Base-by-base conservation (phyloP, 2,888 invertebrate species). In the Microctonus brassicae region DNA sequence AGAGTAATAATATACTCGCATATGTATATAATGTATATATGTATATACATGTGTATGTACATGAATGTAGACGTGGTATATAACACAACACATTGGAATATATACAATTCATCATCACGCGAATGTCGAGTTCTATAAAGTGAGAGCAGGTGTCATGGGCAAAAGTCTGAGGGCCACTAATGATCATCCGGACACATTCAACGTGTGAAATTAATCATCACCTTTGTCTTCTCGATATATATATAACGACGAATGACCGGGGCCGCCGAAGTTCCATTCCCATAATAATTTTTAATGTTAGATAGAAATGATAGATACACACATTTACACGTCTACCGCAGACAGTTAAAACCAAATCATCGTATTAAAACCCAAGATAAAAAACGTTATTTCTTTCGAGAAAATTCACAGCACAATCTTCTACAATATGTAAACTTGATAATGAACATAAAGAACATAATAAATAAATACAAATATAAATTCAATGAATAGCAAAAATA, bases 131-230 rank as follows among this genome's bases (percentile, higher is more conserved):
- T 71, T 36, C 39, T 57, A 60, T 66, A 60, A 70, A 57, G 82
- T 82, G 82, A 82, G 83, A 81, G 86, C 86, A 86, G 86, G 85
- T 86, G 86, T 86, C 85, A 86, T 84, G 85, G 81, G 58, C 62
- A 47, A 64, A 81, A 81, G 79, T 79, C 80, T 77, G 81, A 79
- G 20, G 47, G 47, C 47, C 61, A 82, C 82, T 86, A 86, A 86
- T 85, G 86, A 86, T 85, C 81, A 81, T 81, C 79, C 22, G 60
- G 82, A 81, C 84, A 76, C 70, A 79, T 83, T 81, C 82, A 83
- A 84, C 80, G 79, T 82, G 76, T 66, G 73, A 83, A 86, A 86
- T 86, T 85, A 86, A 86, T 86, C 86, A 86, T 85, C 80, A 82
- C 82, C 84, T 85, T 85, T 86, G 86, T 86, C 86, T 86, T 83